Evolutionary conservation across 2,113 vertebrate genomes (phyloP).

Genomic region (Eulemur rufifrons): DNA sequence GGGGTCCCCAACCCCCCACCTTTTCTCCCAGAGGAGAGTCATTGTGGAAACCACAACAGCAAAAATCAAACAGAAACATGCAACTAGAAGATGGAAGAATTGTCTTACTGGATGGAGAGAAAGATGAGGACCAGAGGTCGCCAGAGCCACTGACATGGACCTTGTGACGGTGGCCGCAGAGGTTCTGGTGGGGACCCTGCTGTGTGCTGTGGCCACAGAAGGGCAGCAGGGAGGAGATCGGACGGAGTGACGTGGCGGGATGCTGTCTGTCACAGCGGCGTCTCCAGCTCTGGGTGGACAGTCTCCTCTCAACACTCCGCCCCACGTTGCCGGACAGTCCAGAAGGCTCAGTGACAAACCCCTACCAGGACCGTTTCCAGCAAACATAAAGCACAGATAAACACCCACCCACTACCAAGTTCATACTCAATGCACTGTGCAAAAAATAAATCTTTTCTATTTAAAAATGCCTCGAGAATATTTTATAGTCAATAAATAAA

Average conservation of each 20-base stretch:
- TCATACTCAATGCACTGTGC: background rate
- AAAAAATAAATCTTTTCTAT: background rate
- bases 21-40: background rate
- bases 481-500: background rate
- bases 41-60: background rate
- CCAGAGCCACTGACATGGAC: background rate
- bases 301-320: accelerated
- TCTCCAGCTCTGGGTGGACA: accelerated
- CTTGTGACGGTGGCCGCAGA: accelerated
- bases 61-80: background rate
- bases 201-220: accelerated
- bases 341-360: background rate
- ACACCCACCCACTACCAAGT: accelerated
- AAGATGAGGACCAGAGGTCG: accelerated
- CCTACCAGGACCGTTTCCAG: background rate
- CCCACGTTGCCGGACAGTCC: accelerated
- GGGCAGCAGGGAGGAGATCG: background rate
- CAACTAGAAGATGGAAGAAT: background rate
- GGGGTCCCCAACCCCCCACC: background rate
- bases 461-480: background rate
- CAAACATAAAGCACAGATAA: background rate
- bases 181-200: accelerated
- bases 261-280: accelerated
- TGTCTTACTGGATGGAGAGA: background rate
- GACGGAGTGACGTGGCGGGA: accelerated